These are phyloP conservation scores for Epizoanthus scotinus DNA, from an alignment of 92 coral and sea anemone species.

Conservation along the genomic window DNA sequence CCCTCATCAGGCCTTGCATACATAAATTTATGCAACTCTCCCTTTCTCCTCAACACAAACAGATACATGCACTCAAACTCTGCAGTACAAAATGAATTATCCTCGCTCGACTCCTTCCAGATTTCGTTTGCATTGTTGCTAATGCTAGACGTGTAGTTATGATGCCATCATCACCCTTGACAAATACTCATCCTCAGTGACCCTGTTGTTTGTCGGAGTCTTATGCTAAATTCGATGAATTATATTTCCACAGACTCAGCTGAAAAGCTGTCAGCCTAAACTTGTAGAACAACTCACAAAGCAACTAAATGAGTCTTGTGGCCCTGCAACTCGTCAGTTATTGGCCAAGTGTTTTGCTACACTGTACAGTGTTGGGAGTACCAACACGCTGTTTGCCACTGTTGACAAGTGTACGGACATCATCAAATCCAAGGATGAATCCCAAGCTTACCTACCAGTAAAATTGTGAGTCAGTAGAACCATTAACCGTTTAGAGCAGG, in stretches of 20 bases:
- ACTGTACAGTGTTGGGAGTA: constrained; percentile 83
- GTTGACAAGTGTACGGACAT: constrained; percentile 88
- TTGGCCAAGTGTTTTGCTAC: constrained; percentile 90
- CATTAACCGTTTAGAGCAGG: no score
- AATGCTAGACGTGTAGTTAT: no score
- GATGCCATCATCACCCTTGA: no score
- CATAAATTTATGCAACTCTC: no score
- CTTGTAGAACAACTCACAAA: constrained; percentile 82
- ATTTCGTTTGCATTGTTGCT: no score
- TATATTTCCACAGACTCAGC: constrained; percentile 64
- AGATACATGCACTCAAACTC: no score
- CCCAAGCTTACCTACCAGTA: constrained; percentile 83
- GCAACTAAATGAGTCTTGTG: constrained; percentile 81
- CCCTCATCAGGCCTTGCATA: no score
- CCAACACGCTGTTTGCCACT: constrained; percentile 83
- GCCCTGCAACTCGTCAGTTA: constrained; percentile 95
- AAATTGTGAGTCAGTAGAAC: constrained; percentile 77
- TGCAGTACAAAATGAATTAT: no score
- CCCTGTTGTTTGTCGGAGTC: no score
- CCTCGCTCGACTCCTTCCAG: no score
- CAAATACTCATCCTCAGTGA: no score
- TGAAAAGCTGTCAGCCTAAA: constrained; percentile 81
- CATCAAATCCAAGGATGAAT: constrained; percentile 90
- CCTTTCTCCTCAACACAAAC: no score
- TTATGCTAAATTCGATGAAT: background rate